Evolutionary conservation across 2,888 invertebrate genomes (phyloP).

Genomic region (Caenorhabditis japonica): DNA sequence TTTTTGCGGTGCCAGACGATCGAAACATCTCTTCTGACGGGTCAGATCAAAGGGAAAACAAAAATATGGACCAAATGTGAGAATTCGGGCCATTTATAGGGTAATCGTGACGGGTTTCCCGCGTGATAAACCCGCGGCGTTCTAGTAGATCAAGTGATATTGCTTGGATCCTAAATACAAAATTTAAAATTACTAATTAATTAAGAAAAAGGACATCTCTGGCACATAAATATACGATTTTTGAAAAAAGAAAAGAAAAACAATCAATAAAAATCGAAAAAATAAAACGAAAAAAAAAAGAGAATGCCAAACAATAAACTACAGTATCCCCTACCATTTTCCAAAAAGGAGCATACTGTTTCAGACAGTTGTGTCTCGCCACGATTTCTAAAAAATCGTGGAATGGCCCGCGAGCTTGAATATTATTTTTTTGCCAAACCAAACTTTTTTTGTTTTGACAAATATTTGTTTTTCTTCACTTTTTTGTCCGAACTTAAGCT

Average conservation of each 20-base stretch:
- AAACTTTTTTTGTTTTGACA: not conserved
- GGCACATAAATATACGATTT: not conserved
- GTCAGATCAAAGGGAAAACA: too few relatives aligned
- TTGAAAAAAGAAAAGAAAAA: not conserved
- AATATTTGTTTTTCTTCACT: not conserved
- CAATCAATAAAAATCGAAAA: not conserved
- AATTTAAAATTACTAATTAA: too few relatives aligned
- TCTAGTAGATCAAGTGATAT: too few relatives aligned
- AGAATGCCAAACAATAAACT: not conserved
- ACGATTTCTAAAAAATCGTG: conserved; percentile 9
- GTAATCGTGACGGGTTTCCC: too few relatives aligned
- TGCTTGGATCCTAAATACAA: too few relatives aligned
- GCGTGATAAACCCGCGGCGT: too few relatives aligned
- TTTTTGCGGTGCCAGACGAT: not conserved
- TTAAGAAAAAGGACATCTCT: too few relatives aligned
- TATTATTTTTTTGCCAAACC: not conserved
- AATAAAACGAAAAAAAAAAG: not conserved
- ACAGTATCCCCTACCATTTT: conserved; percentile 26
- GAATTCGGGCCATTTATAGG: too few relatives aligned
- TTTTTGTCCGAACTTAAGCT: not conserved
- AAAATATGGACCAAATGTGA: too few relatives aligned
- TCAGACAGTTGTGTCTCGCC: conserved; percentile 8
- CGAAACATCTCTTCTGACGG: too few relatives aligned
- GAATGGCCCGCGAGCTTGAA: not conserved
- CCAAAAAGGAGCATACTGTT: conserved; percentile 10